phyloP scores from a whole-genome alignment of 1,140 invertebrate species.

The Drosophila pectinifera region DNA sequence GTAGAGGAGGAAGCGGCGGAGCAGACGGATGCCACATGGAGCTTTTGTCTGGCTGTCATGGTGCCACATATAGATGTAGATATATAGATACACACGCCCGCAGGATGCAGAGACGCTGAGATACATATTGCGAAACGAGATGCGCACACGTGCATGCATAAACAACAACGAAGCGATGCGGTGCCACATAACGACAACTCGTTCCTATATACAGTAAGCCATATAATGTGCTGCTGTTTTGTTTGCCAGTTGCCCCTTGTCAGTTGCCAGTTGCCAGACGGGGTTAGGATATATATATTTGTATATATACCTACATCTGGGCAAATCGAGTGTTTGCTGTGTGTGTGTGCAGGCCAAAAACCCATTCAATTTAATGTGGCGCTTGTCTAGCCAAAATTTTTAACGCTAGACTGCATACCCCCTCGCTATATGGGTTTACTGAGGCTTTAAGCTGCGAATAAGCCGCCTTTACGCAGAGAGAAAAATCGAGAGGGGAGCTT shows the following conservation, averaged over 20 bases:
- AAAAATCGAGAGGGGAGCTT: too few species aligned
- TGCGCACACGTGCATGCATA: constrained; percentile 77
- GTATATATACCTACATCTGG: constrained; percentile 14
- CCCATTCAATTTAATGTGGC: constrained; percentile 76
- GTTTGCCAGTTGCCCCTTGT: constrained; percentile 39
- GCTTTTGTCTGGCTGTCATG: constrained; percentile 57
- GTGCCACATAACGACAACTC: constrained; percentile 46
- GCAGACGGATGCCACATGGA: constrained; percentile 31
- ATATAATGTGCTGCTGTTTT: constrained; percentile 50
- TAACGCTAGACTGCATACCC: constrained; percentile 45
- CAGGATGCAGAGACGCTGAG: constrained; percentile 22
- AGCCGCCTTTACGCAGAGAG: constrained; percentile 10
- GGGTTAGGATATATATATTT: constrained; percentile 40
- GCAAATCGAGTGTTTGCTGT: neutral
- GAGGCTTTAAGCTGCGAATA: constrained; percentile 57
- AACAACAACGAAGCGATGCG: constrained; percentile 50
- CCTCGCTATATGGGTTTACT: constrained; percentile 30
- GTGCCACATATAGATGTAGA: constrained; percentile 30
- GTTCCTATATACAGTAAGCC: constrained; percentile 12
- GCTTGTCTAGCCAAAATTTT: constrained; percentile 73
- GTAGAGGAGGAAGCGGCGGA: constrained; percentile 1
- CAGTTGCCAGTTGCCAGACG: constrained; percentile 65
- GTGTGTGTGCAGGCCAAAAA: constrained; percentile 35
- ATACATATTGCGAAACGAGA: constrained; percentile 35
- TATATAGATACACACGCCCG: constrained; percentile 29